These are phyloP conservation scores for Sphaerodactylus townsendi DNA, from an alignment of 2,113 vertebrate genomes.

Conservation along the genomic window DNA sequence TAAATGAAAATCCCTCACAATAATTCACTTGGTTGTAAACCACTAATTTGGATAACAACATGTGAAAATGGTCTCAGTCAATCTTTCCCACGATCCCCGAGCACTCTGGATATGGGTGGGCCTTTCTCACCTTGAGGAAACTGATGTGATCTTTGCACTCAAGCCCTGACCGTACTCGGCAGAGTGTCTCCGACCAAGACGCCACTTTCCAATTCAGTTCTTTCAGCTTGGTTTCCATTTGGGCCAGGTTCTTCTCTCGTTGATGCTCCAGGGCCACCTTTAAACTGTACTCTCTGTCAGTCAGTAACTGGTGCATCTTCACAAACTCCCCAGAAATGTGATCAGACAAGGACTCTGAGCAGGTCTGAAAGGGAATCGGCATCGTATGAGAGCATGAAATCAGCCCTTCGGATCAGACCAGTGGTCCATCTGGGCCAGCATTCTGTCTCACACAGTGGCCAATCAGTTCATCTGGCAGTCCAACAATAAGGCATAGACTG, in stretches of 20 bases:
- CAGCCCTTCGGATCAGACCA: too few species aligned
- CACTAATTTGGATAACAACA: too few species aligned
- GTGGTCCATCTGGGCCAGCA: too few species aligned
- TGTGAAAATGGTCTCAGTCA: background rate
- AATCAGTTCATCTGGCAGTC: too few species aligned
- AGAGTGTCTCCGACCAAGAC: slow-evolving; percentile 15
- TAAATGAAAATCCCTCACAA: too few species aligned
- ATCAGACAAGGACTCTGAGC: slow-evolving; percentile 14
- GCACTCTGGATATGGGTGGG: background rate
- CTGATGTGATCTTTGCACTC: slow-evolving; percentile 12
- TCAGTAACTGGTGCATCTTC: slow-evolving; percentile 28
- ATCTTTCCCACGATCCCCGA: background rate
- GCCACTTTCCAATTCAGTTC: slow-evolving; percentile 19
- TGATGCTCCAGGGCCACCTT: slow-evolving; percentile 18
- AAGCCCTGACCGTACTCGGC: background rate
- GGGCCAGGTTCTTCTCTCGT: slow-evolving; percentile 11
- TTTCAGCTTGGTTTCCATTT: slow-evolving; percentile 28
- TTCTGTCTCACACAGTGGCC: too few species aligned
- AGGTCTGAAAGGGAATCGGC: background rate
- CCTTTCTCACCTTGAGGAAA: slow-evolving; percentile 21
- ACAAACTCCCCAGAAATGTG: slow-evolving; percentile 25
- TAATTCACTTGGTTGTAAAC: too few species aligned
- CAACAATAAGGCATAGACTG: too few species aligned
- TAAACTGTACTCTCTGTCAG: background rate
- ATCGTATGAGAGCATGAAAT: too few species aligned